Base-by-base conservation (phyloP, 2,113 vertebrate species). In the Megalops atlanticus region DNA sequence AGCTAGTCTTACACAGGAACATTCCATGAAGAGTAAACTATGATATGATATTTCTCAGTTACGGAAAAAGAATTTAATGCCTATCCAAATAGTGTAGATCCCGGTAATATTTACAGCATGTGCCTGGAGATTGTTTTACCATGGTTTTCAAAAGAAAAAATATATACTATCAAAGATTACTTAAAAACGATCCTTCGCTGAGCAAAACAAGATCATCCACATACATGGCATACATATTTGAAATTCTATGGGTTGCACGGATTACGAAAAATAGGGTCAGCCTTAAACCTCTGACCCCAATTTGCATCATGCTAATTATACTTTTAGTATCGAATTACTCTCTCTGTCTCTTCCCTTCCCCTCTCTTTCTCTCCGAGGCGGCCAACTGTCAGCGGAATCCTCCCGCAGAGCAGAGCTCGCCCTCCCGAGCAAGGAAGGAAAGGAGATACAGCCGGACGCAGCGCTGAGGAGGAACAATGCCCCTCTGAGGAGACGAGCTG, bases 401-500 rank as follows among this genome's bases (percentile, higher is more conserved):
- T 81, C 76, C 3, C 52, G 76, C n/a, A 27, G 83, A 64, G 36
- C 80, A 69, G 52, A 64, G 21, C 40, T 40, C 33, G 33, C 68
- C 76, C 54, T 11, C 24, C 40, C 21, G 36, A 38, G 15, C 18
- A 24, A 52, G 11, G 64, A 52, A 80, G 27, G 33, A 47, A 38
- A 31, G 35, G 33, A 78, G 83, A 74, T 73, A 69, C 84, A 86
- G 84, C 86, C 85, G 40, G 79, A 77, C 80, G 84, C 80, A 15
- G 74, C 79, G 52, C 58, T 78, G 82, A 43, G 39, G 84, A 75
- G 69, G 85, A 47, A 88, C 85, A 81, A 85, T 86, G 68, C 82
- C 81, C 73, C 81, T 40, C 68, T 31, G 76, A 86, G 69, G 74
- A 54, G 85, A 86, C n/a, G n/a, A 69, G 41, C 11, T 78, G 80